phyloP scores from a whole-genome alignment of 2,113 vertebrate species.

The Silurus asotus region DNA sequence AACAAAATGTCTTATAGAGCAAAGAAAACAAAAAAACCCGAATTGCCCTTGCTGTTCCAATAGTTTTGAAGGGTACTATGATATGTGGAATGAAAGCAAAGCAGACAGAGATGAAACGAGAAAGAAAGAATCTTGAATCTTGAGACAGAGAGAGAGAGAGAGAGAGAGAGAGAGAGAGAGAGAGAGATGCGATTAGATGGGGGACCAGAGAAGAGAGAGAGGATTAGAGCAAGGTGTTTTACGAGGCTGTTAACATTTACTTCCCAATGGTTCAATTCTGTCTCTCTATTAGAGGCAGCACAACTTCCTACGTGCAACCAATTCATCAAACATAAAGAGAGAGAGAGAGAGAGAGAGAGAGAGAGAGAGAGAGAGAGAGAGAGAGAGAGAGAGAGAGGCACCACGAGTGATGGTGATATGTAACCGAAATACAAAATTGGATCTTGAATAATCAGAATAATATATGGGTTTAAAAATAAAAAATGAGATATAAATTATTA shows the following conservation, averaged over 20 bases:
- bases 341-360: slow-evolving; percentile 16
- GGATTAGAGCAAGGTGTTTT: slow-evolving; percentile 70
- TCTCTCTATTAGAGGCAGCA: slow-evolving; percentile 75
- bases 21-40: not conserved
- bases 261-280: slow-evolving; percentile 75
- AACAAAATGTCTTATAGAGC: not conserved
- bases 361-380: not conserved
- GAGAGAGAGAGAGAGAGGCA: not conserved
- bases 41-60: not conserved
- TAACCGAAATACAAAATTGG: not conserved
- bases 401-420: not conserved
- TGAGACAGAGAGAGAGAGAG: slow-evolving; percentile 33
- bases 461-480: not conserved
- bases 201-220: slow-evolving; percentile 57
- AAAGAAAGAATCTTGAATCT: no score
- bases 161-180: slow-evolving; percentile 20
- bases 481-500: not conserved
- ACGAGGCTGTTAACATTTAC: slow-evolving; percentile 81
- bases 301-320: slow-evolving; percentile 72
- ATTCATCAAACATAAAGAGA: slow-evolving; percentile 70
- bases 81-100: slow-evolving; percentile 23
- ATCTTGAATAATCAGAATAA: not conserved
- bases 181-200: not conserved
- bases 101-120: slow-evolving; percentile 12
- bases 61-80: not conserved